These are phyloP conservation scores for Ariopsis seemanni DNA, from an alignment of 2,113 vertebrate species.

Conservation along the genomic window DNA sequence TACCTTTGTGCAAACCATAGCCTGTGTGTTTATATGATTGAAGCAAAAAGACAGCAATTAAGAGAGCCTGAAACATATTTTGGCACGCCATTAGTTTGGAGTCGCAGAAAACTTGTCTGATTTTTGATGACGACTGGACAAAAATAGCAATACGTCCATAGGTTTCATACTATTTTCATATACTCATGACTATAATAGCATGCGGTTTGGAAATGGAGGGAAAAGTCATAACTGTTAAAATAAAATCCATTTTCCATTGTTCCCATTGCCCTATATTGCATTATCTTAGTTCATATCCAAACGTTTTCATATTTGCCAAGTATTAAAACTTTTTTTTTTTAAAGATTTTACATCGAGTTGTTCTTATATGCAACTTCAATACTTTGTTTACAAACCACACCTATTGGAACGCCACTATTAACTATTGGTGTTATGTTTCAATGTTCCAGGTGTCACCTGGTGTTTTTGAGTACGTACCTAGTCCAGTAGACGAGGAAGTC, in stretches of 20 bases:
- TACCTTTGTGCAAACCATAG: neutral
- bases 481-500: constrained; percentile 92
- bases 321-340: neutral
- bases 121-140: neutral
- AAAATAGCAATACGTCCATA: neutral
- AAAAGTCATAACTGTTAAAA: neutral
- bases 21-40: neutral
- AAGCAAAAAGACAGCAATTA: neutral
- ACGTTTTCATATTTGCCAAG: neutral
- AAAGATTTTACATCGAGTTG: neutral
- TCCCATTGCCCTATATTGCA: neutral
- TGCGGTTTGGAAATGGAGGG: neutral
- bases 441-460: constrained; percentile 86
- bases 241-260: neutral
- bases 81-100: neutral
- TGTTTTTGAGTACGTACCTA: constrained; percentile 89
- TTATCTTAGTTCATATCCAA: neutral
- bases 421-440: neutral
- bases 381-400: neutral
- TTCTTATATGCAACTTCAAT: neutral
- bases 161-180: neutral
- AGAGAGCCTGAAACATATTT: neutral
- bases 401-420: neutral
- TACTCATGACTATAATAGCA: neutral
- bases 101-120: neutral